Conservation (phyloP, 2,113 vertebrate species). For the Phaetusa simplex region DNA sequence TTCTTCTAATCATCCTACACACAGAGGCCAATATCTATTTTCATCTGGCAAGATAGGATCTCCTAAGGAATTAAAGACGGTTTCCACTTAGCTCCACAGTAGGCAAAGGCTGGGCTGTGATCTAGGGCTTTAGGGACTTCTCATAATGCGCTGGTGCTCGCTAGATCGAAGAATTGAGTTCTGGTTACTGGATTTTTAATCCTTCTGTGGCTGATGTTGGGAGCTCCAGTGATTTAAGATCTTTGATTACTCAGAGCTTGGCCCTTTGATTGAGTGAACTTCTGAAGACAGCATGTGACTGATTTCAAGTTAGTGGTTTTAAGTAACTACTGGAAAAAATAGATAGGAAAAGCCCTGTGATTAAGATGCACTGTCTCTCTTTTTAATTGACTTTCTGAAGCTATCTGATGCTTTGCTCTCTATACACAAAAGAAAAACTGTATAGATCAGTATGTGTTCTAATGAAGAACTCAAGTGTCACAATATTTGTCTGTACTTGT, state of each 20-base stretch:
- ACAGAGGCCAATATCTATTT: constrained; percentile 97
- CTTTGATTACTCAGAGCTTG: constrained; percentile 96
- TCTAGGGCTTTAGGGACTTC: constrained; percentile 95
- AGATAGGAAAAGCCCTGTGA: constrained; percentile 75
- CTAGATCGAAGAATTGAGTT: constrained; percentile 93
- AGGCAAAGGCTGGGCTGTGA: constrained; percentile 89
- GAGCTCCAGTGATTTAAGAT: constrained; percentile 96
- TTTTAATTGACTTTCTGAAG: constrained; percentile 78
- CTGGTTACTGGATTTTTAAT: constrained; percentile 99
- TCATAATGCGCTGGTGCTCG: constrained; percentile 86
- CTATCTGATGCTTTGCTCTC: constrained; percentile 64
- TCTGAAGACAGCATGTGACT: constrained; percentile 84
- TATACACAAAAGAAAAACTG: constrained; percentile 9
- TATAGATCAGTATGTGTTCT: constrained; percentile 18
- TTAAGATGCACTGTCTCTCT: constrained; percentile 71
- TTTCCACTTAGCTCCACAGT: constrained; percentile 82
- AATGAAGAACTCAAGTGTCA: constrained; percentile 51
- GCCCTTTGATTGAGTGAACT: constrained; percentile 96
- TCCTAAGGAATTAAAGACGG: constrained; percentile 94
- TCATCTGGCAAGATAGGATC: constrained; percentile 97
- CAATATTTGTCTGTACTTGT: not conserved
- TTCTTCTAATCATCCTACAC: constrained; percentile 95
- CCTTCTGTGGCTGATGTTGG: constrained; percentile 91
- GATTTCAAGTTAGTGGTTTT: constrained; percentile 84
- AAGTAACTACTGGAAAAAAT: constrained; percentile 76